Base-by-base conservation (phyloP, 2,797 vertebrate species). In the Danionella dracula region DNA sequence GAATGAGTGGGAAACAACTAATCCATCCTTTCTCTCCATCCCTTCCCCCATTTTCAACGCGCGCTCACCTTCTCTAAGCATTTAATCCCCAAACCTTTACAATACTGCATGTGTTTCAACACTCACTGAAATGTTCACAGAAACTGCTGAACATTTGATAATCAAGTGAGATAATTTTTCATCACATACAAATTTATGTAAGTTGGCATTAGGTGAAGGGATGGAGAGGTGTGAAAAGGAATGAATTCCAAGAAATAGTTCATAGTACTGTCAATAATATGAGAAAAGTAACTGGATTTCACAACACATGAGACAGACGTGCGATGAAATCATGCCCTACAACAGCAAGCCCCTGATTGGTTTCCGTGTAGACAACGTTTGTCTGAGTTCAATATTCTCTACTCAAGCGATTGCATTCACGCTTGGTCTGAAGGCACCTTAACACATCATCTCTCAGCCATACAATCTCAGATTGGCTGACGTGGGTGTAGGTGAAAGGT, bases 71-170 rank as follows among this genome's bases (percentile, higher is more conserved):
- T 29, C 40, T 46, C 42, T 37, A 46, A 61, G 38, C 17, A 45
- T 42, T 68, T 65, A 58, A 61, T 68, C 55, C 57, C 8, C 38
- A 29, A 8, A 17, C 50, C 15, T 66, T 66, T 66, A n/a, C 38
- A 38, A 27, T 40, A n/a, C n/a, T n/a, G n/a, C n/a, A 44, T 48
- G 40, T 32, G 51, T 38, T 38, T 23, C 48, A 38, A 31, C 29
- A 32, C 51, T 58, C 53, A 58, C 48, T 38, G 64, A 35, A 58
- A n/a, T n/a, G n/a, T 67, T 50, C 41, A 21, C 53, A 44, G 20
- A 27, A 19, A 66, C 63, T 54, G 40, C 32, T 31, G 53, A 11
- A 58, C 49, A 65, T 54, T 65, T 54, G 19, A 51, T 53, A 2
- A 65, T 44, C 32, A 59, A 42, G 10, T 20, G 50, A 53, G 20